Evolutionary conservation across 2,888 invertebrate genomes (phyloP).

Genomic region (Leptopilina syphax): DNA sequence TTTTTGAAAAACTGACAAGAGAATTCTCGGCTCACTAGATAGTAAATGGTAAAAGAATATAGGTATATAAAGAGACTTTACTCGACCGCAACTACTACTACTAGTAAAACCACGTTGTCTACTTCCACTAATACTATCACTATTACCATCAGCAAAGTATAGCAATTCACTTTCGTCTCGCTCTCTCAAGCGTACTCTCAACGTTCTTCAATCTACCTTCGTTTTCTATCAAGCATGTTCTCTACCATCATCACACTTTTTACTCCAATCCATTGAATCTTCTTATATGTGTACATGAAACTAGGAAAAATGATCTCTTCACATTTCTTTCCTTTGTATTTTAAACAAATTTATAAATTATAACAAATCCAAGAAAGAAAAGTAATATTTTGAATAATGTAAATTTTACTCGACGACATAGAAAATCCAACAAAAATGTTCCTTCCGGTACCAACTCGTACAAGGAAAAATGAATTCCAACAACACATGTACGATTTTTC

Average conservation of each 20-base stretch:
- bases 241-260: constrained; percentile 45
- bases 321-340: too few species aligned
- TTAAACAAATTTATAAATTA: too few species aligned
- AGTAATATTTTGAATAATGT: too few species aligned
- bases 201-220: constrained; percentile 59
- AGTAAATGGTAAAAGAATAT: constrained; percentile 22
- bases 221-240: constrained; percentile 55
- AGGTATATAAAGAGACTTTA: constrained; percentile 57
- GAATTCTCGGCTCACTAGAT: constrained; percentile 69
- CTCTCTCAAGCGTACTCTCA: constrained; percentile 47
- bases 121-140: constrained; percentile 55
- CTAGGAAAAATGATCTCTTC: not conserved
- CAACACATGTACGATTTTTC: too few species aligned
- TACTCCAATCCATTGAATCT: constrained; percentile 53
- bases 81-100: constrained; percentile 62
- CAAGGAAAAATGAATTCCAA: too few species aligned
- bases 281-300: constrained; percentile 48
- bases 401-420: too few species aligned
- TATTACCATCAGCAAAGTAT: constrained; percentile 53
- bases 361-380: too few species aligned
- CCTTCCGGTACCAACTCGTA: too few species aligned
- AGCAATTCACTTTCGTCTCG: constrained; percentile 47
- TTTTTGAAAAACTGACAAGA: constrained; percentile 70
- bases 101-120: constrained; percentile 46
- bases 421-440: too few species aligned